Evolutionary conservation across 2,797 vertebrate species (phyloP), one percentile per base, ranked within the genome.

Genomic region (Aphelocoma californica): DNA sequence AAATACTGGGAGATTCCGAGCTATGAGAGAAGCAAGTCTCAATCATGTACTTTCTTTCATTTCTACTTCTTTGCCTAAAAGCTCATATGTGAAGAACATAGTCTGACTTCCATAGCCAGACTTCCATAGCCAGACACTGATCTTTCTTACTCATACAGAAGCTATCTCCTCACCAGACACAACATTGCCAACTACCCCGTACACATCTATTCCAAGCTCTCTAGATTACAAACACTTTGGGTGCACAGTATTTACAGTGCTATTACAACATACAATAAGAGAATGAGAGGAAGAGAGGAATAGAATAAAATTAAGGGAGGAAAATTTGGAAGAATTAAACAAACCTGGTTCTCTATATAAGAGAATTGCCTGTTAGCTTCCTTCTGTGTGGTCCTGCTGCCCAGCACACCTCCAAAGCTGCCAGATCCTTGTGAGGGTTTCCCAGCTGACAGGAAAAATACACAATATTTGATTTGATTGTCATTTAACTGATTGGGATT

Each of bases 401-500:
- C 98, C 51, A 99, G 98, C 66, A 99, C 98, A 51, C 98, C 96
- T 86, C 98, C 98, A 97, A 99, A 99, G 98, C 98, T 99, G 81
- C 98, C 98, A 97, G 99, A 99, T 92, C 99, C 99, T 86, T 99
- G 98, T 84, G 98, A 98, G 38, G 98, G 97, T 96, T 99, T 99
- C 92, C 98, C 98, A 97, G 98, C 98, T 99, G 94, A 91, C 65
- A 40, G 65, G 31, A 82, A 94, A 94, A 93, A 86, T 24, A 94
- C 14, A 96, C 8, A 81, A 23, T 12, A 60, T 84, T 87, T 77
- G 16, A 77, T 87, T 4, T 70, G 34, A 74, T 9, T 56, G 47
- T 40, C 53, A 73, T 64, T 88, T 66, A 88, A 81, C 21, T 47
- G 48, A 73, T 3, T 47, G 9, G 5, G 29, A 71, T 77, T 92